A percentile compares a stretch with the other conserved stretches of the same genome.
Evolutionary conservation across 2,888 invertebrate genomes (phyloP).

Genomic region (Heteromyza rotundicornis): DNA sequence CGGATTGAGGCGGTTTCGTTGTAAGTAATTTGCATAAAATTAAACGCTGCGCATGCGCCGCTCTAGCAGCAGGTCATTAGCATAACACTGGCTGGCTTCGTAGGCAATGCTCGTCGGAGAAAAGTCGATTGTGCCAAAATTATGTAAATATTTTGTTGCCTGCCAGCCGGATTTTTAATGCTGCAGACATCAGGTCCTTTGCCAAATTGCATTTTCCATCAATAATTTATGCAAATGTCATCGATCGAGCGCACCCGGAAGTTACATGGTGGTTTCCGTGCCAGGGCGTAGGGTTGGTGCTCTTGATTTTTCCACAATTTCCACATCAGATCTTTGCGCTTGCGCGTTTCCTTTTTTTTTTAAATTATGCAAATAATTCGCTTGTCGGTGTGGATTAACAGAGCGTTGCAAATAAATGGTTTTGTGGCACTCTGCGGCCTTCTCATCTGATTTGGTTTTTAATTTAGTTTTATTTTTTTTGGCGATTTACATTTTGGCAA

Average conservation of each 20-base stretch:
- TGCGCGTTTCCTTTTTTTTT: constrained; percentile 24
- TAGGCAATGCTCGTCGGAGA: neutral
- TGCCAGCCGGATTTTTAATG: constrained; percentile 8
- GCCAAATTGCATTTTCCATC: constrained; percentile 45
- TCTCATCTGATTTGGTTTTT: constrained; percentile 15
- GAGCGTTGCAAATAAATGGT: neutral
- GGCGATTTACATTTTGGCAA: constrained; percentile 35
- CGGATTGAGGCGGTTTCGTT: constrained; percentile 5
- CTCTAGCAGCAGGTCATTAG: constrained; percentile 51
- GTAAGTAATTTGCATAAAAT: constrained; percentile 46
- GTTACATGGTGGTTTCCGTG: constrained; percentile 24
- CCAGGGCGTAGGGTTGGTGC: neutral
- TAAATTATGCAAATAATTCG: constrained; percentile 39
- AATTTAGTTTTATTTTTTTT: constrained; percentile 16
- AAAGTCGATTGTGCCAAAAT: constrained; percentile 43
- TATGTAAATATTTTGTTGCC: constrained; percentile 42
- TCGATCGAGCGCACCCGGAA: constrained; percentile 17
- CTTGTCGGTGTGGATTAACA: constrained; percentile 8
- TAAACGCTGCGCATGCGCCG: constrained; percentile 38
- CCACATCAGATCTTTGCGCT: constrained; percentile 22
- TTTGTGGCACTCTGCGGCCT: neutral
- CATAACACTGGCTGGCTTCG: constrained; percentile 51
- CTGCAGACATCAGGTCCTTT: constrained; percentile 29
- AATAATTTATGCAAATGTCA: constrained; percentile 52
- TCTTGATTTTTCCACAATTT: neutral